Evolutionary conservation across 1,140 invertebrate genomes (phyloP), one percentile per base, ranked within the genome.

Genomic region (Parasteatoda tepidariorum): DNA sequence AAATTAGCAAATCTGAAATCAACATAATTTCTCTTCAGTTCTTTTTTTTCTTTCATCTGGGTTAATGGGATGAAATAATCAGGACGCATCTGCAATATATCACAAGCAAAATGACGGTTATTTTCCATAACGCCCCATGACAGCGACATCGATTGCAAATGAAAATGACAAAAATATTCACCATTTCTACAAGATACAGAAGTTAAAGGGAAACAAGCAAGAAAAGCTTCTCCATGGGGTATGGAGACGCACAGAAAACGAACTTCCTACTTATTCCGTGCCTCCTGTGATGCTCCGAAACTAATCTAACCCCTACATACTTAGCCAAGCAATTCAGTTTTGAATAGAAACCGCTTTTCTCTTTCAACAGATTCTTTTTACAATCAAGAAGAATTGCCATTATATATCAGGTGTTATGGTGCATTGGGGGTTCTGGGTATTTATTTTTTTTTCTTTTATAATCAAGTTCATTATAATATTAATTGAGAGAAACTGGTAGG

Each of bases 41-140:
- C n/a, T 41, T 13, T 48, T 48, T 18, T 48, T 48, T 26, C 2
- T 18, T 22, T 24, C 24, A 71, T 70, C 9, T 59, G 55, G 78
- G 55, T 82, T 70, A 81, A 81, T 70, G 41, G 64, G 33, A 57
- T 81, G 55, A 81, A 82, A 82, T 82, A 79, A 79, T 79, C 66
- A 62, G 78, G 78, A 48, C 67, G 28, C 67, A 28, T 62, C 22
- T 34, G 71, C 54, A 24, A 62, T 75, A 75, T 75, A 38, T 75
- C 62, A 48, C 38, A 22, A 24, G 4, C 38, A 48, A 24, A 26
- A 57, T 73, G 70, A 73, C 70, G 33, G 9, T 41, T 30, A 28
- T 34, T 75, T 75, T 75, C 73, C 55, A 22, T 57, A 31, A 75
- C n/a, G 54, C 66, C 41, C 31, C 54, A 73, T 18, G 28, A 73